Evolutionary conservation across 2,888 invertebrate genomes (phyloP).

Genomic region (Pollenia griseotomentosa): DNA sequence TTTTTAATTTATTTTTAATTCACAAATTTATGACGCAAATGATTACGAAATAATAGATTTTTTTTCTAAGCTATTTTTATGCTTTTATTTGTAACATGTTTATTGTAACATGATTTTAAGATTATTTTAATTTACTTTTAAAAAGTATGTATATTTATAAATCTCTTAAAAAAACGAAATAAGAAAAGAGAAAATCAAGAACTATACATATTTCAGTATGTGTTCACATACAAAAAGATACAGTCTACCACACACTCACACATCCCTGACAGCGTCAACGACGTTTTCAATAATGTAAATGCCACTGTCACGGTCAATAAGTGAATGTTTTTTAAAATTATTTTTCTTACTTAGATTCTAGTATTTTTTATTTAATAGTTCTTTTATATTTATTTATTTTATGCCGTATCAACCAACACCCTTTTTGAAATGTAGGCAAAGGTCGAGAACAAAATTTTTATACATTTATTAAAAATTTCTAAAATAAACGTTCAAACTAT

Average conservation of each 20-base stretch:
- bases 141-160: too few relatives aligned
- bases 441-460: conserved; percentile 28
- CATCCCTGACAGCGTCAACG: conserved; percentile 38
- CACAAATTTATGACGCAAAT: too few relatives aligned
- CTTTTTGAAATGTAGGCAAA: conserved; percentile 47
- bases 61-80: conserved; percentile 11
- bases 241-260: neutral
- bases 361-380: neutral
- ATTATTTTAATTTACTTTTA: neutral
- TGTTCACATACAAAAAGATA: neutral
- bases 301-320: conserved; percentile 73
- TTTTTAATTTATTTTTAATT: too few relatives aligned
- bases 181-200: neutral
- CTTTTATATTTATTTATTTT: neutral
- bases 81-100: conserved; percentile 26
- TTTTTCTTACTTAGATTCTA: conserved; percentile 10
- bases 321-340: conserved; percentile 63
- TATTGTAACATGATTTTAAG: conserved; percentile 40
- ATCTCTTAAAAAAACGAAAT: neutral
- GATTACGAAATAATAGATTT: too few relatives aligned
- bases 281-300: conserved; percentile 52
- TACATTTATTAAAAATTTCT: too few relatives aligned
- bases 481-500: too few relatives aligned
- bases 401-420: neutral
- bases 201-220: conserved; percentile 1